Base-by-base conservation (phyloP, 2,113 vertebrate species). In the Psammodynastes pulverulentus region DNA sequence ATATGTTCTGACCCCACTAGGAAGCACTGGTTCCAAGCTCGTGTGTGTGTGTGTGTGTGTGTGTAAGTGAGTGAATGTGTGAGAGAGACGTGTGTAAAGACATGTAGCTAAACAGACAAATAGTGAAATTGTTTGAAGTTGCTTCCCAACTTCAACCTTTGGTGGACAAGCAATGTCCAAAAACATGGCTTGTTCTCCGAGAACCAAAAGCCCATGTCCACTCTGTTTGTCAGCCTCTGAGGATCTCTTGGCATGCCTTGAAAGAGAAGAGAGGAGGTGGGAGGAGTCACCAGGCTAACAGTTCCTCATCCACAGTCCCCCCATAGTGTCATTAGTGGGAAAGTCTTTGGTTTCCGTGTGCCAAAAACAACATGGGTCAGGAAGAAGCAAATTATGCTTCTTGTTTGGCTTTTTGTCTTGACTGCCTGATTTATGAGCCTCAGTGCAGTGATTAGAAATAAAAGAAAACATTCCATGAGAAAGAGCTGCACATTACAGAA, bases 401-500 rank as follows among this genome's bases (percentile, higher is more conserved):
- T 0, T 93, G 95, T 96, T 97, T 95, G 95, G 96, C 96, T 94
- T 94, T 96, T 92, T 85, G 89, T 94, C 94, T 92, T 88, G 92
- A 93, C 91, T 88, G 6, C 13, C 9, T 96, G 97, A 97, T 97
- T 97, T 96, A 96, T 91, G 92, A 95, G 45, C 93, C 95, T 84
- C 92, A 95, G 97, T 96, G 90, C 90, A 96, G 91, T 49, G 96
- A 97, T 97, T 97, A 93, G 89, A 92, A 96, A 97, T 95, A 93
- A 97, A 97, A 97, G 96, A 95, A 97, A 97, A 97, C 96, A 97
- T 96, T 95, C 93, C 96, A 92, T 95, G 96, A 94, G 94, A 93
- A 84, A 93, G 95, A 95, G 62, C 93, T 93, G 95, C 94, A 94
- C 54, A 91, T 92, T 95, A 94, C 94, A 9, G 29, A 0, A 0